phyloP scores from a whole-genome alignment of 2,113 vertebrate species.

The Poecilia latipinna region DNA sequence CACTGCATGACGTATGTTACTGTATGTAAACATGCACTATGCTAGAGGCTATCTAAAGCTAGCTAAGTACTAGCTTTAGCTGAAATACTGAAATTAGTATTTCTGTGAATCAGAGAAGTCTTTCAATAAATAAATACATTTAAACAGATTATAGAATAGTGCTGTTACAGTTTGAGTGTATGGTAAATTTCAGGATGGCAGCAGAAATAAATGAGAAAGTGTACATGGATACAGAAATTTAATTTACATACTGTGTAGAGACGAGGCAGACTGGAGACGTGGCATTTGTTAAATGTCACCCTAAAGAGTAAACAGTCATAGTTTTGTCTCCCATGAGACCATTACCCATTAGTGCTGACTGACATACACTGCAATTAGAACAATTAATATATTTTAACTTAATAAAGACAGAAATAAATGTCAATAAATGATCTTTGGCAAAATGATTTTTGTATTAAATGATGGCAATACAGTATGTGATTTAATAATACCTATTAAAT shows the following conservation, averaged over 20 bases:
- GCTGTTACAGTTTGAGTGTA: background rate
- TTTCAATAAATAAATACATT: background rate
- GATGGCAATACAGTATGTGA: constrained; percentile 56
- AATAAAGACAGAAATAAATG: constrained; percentile 66
- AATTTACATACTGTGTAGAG: constrained; percentile 71
- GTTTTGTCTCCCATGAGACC: constrained; percentile 55
- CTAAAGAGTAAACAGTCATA: constrained; percentile 69
- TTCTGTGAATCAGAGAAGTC: background rate
- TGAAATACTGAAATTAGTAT: no score
- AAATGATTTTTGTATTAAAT: constrained; percentile 66
- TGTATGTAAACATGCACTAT: no score
- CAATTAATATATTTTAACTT: constrained; percentile 63
- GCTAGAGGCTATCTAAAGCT: no score
- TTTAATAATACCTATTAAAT: constrained; percentile 63
- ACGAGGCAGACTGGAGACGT: constrained; percentile 60
- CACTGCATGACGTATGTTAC: no score
- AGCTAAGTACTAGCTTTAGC: no score
- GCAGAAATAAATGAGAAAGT: constrained; percentile 47
- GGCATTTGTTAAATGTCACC: constrained; percentile 84
- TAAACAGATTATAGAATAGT: background rate
- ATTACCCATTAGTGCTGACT: constrained; percentile 74
- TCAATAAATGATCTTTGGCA: constrained; percentile 69
- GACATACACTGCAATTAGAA: constrained; percentile 63
- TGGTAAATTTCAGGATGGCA: constrained; percentile 26
- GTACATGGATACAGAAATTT: constrained; percentile 67